Percentiles rank a stretch among this genome's conserved stretches.
These are phyloP conservation scores for Calcarius lapponicus DNA, from an alignment of 2,797 vertebrate species.

Conservation along the genomic window DNA sequence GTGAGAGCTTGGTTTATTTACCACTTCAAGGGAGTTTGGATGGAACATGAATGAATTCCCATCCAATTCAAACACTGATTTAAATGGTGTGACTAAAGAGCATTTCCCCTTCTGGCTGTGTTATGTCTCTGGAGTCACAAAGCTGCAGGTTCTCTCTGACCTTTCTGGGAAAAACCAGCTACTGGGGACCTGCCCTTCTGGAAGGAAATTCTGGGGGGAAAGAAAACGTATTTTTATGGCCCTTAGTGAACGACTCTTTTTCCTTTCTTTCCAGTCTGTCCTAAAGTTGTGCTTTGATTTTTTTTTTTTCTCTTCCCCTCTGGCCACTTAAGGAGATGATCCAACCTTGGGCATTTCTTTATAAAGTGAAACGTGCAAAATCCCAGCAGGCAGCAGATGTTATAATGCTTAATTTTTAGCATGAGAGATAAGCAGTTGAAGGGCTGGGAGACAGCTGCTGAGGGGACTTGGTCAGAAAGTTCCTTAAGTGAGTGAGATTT, in stretches of 20 bases:
- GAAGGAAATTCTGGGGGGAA: slow-evolving; percentile 27
- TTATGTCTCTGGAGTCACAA: slow-evolving; percentile 19
- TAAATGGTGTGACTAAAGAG: slow-evolving; percentile 32
- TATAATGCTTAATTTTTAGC: background rate
- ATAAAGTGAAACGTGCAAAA: background rate
- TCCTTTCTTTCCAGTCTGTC: background rate
- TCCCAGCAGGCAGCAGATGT: background rate
- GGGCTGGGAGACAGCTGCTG: background rate
- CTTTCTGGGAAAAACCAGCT: slow-evolving; percentile 34
- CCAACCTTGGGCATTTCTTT: background rate
- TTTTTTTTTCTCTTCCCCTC: background rate
- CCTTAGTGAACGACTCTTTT: background rate
- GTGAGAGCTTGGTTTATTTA: background rate
- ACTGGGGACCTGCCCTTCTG: slow-evolving; percentile 1
- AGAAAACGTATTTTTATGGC: background rate
- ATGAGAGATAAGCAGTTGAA: background rate
- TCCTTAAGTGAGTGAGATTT: background rate
- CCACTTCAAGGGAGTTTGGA: background rate
- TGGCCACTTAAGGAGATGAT: background rate
- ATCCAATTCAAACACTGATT: slow-evolving; percentile 12
- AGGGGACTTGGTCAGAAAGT: background rate
- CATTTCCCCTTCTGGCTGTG: slow-evolving; percentile 11
- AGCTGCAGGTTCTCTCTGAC: slow-evolving; percentile 21
- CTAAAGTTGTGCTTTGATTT: background rate
- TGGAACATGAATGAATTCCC: background rate